Evolutionary conservation across 2,113 vertebrate genomes (phyloP), one percentile per base, ranked within the genome.

Genomic region (Aphyosemion australe): DNA sequence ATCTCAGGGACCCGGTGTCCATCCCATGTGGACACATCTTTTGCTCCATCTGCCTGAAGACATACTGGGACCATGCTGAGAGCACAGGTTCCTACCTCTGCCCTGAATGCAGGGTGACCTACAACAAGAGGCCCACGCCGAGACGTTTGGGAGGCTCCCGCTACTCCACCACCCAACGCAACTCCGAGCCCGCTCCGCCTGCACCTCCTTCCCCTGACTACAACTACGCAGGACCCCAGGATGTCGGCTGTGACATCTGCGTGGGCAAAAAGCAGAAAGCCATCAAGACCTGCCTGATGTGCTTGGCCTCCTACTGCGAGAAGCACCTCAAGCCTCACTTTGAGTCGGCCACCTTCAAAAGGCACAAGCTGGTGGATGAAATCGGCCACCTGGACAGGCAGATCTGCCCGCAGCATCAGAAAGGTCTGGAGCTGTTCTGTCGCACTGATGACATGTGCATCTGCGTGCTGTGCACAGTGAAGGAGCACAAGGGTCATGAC

Each of bases 261-360:
- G 86, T 95, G 4, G 92, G 93, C 8, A 93, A 90, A 74, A 94
- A 94, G 74, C 83, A 87, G 69, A 93, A 85, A 78, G 96, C 95
- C 0, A 66, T 94, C 45, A 93, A 94, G 62, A 93, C 93, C 42
- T 98, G 96, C 89, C 90, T 98, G 79, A 94, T 96, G 76, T 98
- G 96, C 72, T 84, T 98, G 87, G 95, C 95, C 8, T 96, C 95
- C 16, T 98, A 97, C 88, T 98, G 96, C 49, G 90, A 92, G 0
- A 91, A 84, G 47, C 96, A 98, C 80, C 87, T 98, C 61, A 94
- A 94, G 76, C 95, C 96, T 21, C 96, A 98, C 75, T 94, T 89
- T 1, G 93, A 95, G 67, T 93, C 92, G 0, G 81, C 94, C 5
- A 95, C 94, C 0, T 95, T 98, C 61, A 96, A 95, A 37, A 88